Base-by-base conservation (phyloP, 2,797 vertebrate genomes). In the Pipistrellus kuhlii region DNA sequence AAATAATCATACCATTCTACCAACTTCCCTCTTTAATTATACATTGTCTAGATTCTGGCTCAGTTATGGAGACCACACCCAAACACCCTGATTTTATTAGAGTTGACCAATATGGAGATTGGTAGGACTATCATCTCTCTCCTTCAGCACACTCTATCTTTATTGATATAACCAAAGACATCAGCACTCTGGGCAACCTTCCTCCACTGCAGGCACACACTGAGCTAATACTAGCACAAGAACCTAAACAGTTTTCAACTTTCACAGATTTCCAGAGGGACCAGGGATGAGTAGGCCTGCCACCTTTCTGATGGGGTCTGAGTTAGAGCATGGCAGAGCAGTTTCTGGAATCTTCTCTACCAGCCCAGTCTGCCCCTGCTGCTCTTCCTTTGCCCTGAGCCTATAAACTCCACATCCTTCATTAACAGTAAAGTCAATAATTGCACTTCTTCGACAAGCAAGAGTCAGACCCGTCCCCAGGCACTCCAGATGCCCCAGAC, bases 371-470 rank as follows among this genome's bases (percentile, higher is more conserved):
- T 72, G 59, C 93, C 85, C 90, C 88, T 13, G 4, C 72, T 66
- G 71, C 66, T 80, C 71, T 92, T 78, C 72, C 53, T 96, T 84
- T 94, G 71, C 88, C 66, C 78, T 77, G 92, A 51, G 96, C 91
- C 85, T 3, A 3, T 14, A 69, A 95, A 93, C 91, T 91, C 32
- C 85, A 90, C 35, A n/a, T 85, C 93, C 96, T 93, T 98, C 86
- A 93, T 85, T 97, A 96, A 77, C 18, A 75, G 72, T 85, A 95
- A 93, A 96, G 69, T 96, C 96, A 98, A 94, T 96, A 97, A 97
- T 96, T 97, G 80, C 15, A 93, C 82, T 93, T 97, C 84, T 88
- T 55, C 1, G 6, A 64, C 83, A 95, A 91, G 57, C 46, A 91
- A 59, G 95, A 93, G 90, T 96, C 91, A 97, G 73, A 85, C 90